Conservation (phyloP, 2,113 vertebrate species). For the Pseudorasbora parva region DNA sequence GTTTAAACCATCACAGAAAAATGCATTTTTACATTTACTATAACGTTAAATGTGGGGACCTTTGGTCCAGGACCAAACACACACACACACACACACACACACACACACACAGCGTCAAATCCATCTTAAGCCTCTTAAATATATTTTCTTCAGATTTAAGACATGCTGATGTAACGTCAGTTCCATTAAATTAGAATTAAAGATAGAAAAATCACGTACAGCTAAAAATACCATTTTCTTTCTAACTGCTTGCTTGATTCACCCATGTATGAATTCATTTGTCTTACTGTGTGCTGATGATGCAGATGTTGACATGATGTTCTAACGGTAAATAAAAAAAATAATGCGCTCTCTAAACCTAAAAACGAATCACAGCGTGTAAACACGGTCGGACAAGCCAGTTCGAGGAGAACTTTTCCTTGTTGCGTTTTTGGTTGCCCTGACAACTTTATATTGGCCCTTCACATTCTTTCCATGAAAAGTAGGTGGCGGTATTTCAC, state of each 20-base stretch:
- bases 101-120: neutral
- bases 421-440: constrained; percentile 11
- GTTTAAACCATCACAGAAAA: no score
- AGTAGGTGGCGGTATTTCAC: constrained; percentile 4
- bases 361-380: neutral
- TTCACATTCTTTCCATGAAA: neutral
- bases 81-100: no score
- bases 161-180: neutral
- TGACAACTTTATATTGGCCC: neutral
- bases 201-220: neutral
- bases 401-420: neutral
- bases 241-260: neutral
- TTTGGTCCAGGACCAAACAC: no score
- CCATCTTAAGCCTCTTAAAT: neutral
- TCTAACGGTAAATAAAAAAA: neutral
- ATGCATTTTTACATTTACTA: no score
- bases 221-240: neutral
- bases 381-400: neutral
- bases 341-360: neutral
- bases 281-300: constrained; percentile 20
- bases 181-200: neutral
- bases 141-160: neutral
- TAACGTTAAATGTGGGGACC: no score
- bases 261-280: neutral
- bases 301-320: neutral